These are phyloP conservation scores for Pristionchus exspectatus DNA, from an alignment of 2,888 invertebrate species.

Conservation along the genomic window DNA sequence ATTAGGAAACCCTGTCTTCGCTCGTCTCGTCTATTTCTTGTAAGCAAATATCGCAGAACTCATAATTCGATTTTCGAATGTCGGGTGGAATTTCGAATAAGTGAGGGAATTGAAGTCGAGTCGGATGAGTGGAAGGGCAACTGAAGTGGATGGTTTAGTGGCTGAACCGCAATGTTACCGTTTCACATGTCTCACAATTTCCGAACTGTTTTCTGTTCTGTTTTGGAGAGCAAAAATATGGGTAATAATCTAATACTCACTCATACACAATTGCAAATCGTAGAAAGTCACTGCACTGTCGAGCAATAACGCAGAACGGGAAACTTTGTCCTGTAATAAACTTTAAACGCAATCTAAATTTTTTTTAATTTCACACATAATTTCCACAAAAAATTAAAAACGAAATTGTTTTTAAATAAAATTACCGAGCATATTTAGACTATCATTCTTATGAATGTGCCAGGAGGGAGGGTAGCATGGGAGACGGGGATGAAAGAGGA, in stretches of 20 bases:
- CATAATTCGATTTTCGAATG: not conserved
- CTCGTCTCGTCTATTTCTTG: not conserved
- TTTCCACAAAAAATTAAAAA: not conserved
- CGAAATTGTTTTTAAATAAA: not conserved
- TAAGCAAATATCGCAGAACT: not conserved
- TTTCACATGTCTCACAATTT: too few relatives aligned
- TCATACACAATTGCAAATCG: not conserved
- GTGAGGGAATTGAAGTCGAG: not conserved
- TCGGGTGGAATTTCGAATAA: not conserved
- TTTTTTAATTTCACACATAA: too few relatives aligned
- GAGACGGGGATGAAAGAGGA: not conserved
- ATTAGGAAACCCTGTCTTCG: not conserved
- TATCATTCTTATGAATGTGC: not conserved
- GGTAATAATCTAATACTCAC: not conserved
- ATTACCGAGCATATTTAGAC: not conserved
- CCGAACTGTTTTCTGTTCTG: not conserved
- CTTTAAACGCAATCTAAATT: not conserved
- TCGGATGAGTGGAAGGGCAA: not conserved
- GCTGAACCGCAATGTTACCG: too few relatives aligned
- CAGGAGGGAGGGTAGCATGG: not conserved
- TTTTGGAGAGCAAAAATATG: not conserved
- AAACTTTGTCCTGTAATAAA: not conserved
- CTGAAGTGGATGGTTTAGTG: not conserved
- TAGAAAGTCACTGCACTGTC: not conserved
- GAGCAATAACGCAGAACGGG: not conserved